Conservation (phyloP, 2,888 invertebrate genomes). For the Slavum lentiscoides region DNA sequence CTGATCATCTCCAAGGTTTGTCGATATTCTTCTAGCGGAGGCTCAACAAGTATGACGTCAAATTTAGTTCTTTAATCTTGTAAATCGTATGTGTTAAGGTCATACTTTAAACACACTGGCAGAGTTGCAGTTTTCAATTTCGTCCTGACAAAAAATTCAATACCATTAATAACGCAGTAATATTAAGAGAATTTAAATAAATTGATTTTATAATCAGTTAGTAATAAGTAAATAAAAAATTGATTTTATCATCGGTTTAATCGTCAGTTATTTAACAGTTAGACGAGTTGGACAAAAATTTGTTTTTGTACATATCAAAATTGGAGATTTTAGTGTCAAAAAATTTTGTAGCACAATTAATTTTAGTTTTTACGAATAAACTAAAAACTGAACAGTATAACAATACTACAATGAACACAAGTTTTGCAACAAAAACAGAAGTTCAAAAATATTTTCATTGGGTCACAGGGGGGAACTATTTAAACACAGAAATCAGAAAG, state of each 20-base stretch:
- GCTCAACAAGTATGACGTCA: constrained; percentile 94
- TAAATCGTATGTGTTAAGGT: constrained; percentile 80
- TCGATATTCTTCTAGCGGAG: constrained; percentile 89
- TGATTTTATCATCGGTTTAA: not conserved
- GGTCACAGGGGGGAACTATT: too few species aligned
- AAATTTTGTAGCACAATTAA: too few species aligned
- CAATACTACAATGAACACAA: too few species aligned
- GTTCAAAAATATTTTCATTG: too few species aligned
- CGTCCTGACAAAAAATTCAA: constrained; percentile 65
- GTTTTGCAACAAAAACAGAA: too few species aligned
- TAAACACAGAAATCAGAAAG: too few species aligned
- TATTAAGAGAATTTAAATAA: not conserved
- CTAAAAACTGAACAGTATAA: too few species aligned
- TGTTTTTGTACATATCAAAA: too few species aligned
- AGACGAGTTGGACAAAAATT: too few species aligned
- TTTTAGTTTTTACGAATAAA: too few species aligned
- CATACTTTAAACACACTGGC: constrained; percentile 94
- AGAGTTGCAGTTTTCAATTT: constrained; percentile 88
- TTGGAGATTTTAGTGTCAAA: too few species aligned
- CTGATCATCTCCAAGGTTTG: constrained; percentile 78
- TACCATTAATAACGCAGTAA: not conserved
- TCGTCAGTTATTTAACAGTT: too few species aligned
- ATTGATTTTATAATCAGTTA: not conserved
- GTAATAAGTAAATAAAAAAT: not conserved
- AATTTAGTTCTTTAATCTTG: constrained; percentile 87